A percentile compares a stretch with the other conserved stretches of the same genome.
Conservation (phyloP, 2,888 invertebrate genomes). For the Mayetiola destructor region DNA sequence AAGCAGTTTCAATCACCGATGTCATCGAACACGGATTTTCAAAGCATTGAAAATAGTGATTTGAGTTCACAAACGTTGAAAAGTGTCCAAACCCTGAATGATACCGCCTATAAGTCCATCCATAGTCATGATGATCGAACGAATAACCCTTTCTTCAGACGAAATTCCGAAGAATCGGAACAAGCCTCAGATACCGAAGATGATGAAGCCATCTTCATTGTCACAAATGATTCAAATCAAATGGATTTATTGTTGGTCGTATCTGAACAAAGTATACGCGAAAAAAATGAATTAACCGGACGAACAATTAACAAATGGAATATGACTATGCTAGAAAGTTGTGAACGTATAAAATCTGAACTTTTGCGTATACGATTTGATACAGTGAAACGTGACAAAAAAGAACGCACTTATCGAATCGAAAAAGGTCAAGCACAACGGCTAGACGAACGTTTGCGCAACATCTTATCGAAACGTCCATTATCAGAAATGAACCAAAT, state of each 20-base stretch:
- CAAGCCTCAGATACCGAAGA: slow-evolving; percentile 33
- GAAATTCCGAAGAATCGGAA: not conserved
- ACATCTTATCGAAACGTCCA: slow-evolving; percentile 36
- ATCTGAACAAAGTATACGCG: slow-evolving; percentile 38
- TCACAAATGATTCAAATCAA: slow-evolving; percentile 25
- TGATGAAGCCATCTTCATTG: slow-evolving; percentile 32
- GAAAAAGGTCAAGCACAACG: slow-evolving; percentile 42
- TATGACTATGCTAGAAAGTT: slow-evolving; percentile 38
- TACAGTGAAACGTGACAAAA: slow-evolving; percentile 42
- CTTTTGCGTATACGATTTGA: slow-evolving; percentile 46
- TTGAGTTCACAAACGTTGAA: not conserved
- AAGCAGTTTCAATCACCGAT: not conserved
- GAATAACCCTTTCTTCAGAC: not conserved
- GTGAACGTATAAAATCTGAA: slow-evolving; percentile 36
- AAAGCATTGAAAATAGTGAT: not conserved
- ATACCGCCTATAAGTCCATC: not conserved
- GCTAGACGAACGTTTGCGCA: slow-evolving; percentile 35
- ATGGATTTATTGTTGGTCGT: slow-evolving; percentile 38
- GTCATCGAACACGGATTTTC: not conserved
- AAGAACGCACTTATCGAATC: slow-evolving; percentile 42
- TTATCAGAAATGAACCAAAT: slow-evolving; percentile 38
- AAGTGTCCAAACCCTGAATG: not conserved
- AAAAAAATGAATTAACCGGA: slow-evolving; percentile 36
- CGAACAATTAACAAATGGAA: slow-evolving; percentile 39
- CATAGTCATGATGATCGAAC: not conserved